Base-by-base conservation (phyloP, 2,113 vertebrate species). In the Casuarius casuarius region DNA sequence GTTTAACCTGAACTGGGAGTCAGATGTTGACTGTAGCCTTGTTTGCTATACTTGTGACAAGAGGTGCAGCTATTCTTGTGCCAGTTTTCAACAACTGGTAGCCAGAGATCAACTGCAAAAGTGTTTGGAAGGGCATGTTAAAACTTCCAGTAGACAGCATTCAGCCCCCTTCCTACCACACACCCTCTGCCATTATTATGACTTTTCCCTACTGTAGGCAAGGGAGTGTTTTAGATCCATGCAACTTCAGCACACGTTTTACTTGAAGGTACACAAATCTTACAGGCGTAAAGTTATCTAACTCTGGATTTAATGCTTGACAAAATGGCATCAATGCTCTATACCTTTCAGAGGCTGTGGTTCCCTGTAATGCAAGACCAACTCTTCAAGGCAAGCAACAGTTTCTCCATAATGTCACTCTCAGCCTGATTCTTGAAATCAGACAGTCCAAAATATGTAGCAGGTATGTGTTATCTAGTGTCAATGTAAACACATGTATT, bases 331-430 rank as follows among this genome's bases (percentile, higher is more conserved):
- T 7, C 10, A 2, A 0, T 7, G 19, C 70, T 42, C 35, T 0
- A 0, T 5, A 7, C 46, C 26, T 20, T 3, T 5, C 12, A 0
- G 35, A 8, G 6, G 4, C 1, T 3, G 31, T 3, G 6, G 31
- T 10, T 22, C 21, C 21, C 74, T 18, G 17, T 29, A 20, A 4
- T 2, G 9, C 11, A 40, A 38, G 54, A 28, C 5, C 0, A 49
- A 10, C 46, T n/a, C 33, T 17, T 15, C 2, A 25, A 52, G 23
- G 16, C 12, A 22, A 67, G 23, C 5, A 4, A 12, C 16, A 15
- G n/a, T 12, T 56, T 38, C 68, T 49, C 46, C 1, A 0, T 7
- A 4, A 33, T 0, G 12, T 29, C 46, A 18, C 4, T 3, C 16
- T 33, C 18, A 54, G 28, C 48, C 28, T 4, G 4, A 12, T 26